Evolutionary conservation across 2,888 invertebrate species (phyloP).

Genomic region (Pachydiplax longipennis): DNA sequence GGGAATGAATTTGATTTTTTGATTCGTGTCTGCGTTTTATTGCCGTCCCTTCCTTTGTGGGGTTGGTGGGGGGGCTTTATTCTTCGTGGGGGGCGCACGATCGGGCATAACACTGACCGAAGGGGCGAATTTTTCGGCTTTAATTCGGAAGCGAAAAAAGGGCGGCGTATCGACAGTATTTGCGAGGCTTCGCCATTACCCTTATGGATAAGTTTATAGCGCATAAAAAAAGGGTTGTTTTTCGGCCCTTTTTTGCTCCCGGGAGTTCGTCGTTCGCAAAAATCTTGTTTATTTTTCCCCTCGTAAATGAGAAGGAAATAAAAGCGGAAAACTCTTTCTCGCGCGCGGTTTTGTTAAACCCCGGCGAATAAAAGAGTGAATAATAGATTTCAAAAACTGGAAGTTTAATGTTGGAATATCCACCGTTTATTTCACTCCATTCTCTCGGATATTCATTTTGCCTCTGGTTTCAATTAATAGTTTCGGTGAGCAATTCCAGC

Average conservation of each 20-base stretch:
- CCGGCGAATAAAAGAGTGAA: too few relatives aligned
- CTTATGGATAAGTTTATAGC: not conserved
- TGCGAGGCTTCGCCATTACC: not conserved
- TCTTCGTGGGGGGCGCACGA: not conserved
- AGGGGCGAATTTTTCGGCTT: not conserved
- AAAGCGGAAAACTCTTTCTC: not conserved
- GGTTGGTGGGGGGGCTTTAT: not conserved
- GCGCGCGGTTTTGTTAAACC: too few relatives aligned
- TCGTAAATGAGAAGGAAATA: not conserved
- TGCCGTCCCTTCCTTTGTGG: constrained; percentile 21
- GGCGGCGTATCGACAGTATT: not conserved
- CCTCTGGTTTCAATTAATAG: too few relatives aligned
- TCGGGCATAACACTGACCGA: not conserved
- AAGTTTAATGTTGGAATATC: too few relatives aligned
- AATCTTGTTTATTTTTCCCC: not conserved
- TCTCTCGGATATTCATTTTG: too few relatives aligned
- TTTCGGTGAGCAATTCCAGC: too few relatives aligned
- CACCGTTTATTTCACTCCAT: too few relatives aligned
- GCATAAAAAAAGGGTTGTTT: not conserved
- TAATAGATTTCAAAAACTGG: too few relatives aligned
- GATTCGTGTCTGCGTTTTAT: constrained; percentile 45
- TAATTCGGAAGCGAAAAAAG: not conserved
- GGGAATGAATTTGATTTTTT: constrained; percentile 31
- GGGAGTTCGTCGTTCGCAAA: not conserved
- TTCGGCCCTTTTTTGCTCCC: not conserved